Evolutionary conservation across 2,797 vertebrate genomes (phyloP).

Genomic region (Perodicticus potto): DNA sequence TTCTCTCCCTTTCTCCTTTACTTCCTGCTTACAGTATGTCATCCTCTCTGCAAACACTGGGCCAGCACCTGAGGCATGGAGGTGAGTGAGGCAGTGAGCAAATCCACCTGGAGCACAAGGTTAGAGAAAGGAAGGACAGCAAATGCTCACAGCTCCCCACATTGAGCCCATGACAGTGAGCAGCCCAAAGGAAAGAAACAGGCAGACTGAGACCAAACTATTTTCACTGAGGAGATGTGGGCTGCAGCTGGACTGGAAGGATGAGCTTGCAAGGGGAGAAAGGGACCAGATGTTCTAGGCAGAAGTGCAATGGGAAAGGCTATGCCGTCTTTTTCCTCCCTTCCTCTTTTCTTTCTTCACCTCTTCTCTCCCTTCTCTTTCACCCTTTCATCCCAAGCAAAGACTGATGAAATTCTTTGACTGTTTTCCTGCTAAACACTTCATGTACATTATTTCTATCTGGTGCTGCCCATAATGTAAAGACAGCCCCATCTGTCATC

Average conservation of each 20-base stretch:
- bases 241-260: neutral
- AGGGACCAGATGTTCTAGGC: neutral
- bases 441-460: neutral
- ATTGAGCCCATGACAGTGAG: neutral
- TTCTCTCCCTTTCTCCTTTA: neutral
- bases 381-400: neutral
- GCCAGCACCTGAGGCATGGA: rapidly evolving
- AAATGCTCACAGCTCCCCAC: neutral
- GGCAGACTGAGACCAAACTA: neutral
- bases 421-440: neutral
- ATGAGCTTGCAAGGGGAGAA: neutral
- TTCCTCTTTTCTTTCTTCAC: neutral
- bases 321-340: rapidly evolving
- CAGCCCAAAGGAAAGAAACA: neutral
- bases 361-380: neutral
- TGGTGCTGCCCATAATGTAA: neutral
- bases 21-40: slow-evolving; percentile 9
- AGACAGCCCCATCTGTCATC: neutral
- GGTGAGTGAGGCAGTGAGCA: neutral
- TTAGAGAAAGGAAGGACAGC: neutral
- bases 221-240: neutral
- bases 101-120: neutral
- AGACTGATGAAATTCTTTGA: neutral
- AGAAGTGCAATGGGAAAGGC: neutral
- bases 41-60: neutral